Conservation (phyloP, 2,888 invertebrate species). For the Carpatolechia fugitivella region DNA sequence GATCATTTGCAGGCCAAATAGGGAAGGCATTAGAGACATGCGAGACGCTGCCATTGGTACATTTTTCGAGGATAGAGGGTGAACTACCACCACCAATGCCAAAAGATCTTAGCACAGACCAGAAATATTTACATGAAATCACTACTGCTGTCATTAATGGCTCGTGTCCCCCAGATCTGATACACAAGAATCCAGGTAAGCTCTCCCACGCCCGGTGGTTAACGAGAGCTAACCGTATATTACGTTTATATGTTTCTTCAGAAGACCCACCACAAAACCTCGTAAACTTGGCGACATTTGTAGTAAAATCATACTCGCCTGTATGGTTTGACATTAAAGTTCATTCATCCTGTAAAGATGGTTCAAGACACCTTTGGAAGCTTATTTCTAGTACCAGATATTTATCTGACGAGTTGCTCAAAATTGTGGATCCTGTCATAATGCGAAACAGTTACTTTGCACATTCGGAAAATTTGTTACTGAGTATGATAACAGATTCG, state of each 20-base stretch:
- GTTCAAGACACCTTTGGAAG: neutral
- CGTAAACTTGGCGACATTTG: neutral
- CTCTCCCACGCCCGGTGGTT: conserved; percentile 23
- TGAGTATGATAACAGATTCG: conserved; percentile 29
- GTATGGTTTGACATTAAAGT: conserved; percentile 1
- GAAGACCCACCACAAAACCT: neutral
- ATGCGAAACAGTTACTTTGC: conserved; percentile 29
- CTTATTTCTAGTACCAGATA: neutral
- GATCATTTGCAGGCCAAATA: conserved; percentile 18
- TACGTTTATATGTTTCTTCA: conserved; percentile 20
- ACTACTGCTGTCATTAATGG: conserved; percentile 15
- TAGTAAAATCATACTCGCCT: conserved; percentile 5
- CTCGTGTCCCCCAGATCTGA: conserved; percentile 15
- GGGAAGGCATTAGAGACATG: conserved; percentile 24
- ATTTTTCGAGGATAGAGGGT: conserved; percentile 11
- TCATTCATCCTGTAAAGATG: neutral
- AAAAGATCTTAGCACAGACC: conserved; percentile 25
- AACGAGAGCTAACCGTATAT: conserved; percentile 23
- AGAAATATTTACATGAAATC: conserved; percentile 24
- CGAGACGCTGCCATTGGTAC: conserved; percentile 10
- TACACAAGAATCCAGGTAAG: conserved; percentile 20
- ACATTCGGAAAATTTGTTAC: conserved; percentile 33
- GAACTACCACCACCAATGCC: conserved; percentile 3
- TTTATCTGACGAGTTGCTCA: neutral
- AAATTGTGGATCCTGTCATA: conserved; percentile 11